Evolutionary conservation across 2,888 invertebrate species (phyloP).

Genomic region (Tiphia femorata): DNA sequence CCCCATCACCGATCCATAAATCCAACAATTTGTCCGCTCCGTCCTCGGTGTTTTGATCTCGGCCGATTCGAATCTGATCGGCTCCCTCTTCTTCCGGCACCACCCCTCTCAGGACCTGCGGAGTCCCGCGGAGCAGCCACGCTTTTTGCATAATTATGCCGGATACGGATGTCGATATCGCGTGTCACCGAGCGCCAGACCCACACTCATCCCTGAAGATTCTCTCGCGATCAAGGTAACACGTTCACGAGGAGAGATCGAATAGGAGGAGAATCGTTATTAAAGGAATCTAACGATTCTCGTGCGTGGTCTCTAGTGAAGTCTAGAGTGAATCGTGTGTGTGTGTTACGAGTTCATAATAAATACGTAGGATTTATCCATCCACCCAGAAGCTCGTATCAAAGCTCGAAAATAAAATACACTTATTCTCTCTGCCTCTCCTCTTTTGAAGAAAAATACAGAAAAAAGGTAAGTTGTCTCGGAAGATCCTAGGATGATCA

Average conservation of each 20-base stretch:
- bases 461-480: background rate
- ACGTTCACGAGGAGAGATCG: too few relatives aligned
- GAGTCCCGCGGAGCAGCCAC: background rate
- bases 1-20: constrained; percentile 65
- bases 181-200: constrained; percentile 22
- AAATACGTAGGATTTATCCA: too few relatives aligned
- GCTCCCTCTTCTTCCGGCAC: constrained; percentile 33
- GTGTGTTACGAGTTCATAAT: too few relatives aligned
- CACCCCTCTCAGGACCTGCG: constrained; percentile 17
- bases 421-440: too few relatives aligned
- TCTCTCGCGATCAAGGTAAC: too few relatives aligned
- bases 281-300: too few relatives aligned
- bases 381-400: too few relatives aligned
- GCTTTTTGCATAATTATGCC: constrained; percentile 58
- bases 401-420: too few relatives aligned
- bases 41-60: constrained; percentile 65
- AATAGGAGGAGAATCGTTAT: too few relatives aligned
- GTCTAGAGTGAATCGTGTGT: too few relatives aligned
- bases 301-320: too few relatives aligned
- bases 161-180: constrained; percentile 44
- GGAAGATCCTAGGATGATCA: background rate
- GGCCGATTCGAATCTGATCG: constrained; percentile 53
- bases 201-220: too few relatives aligned
- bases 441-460: background rate
- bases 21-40: constrained; percentile 65